Percentiles rank a stretch among this genome's conserved stretches.
Conservation (phyloP, 2,113 vertebrate species). For the Microtus ochrogaster region DNA sequence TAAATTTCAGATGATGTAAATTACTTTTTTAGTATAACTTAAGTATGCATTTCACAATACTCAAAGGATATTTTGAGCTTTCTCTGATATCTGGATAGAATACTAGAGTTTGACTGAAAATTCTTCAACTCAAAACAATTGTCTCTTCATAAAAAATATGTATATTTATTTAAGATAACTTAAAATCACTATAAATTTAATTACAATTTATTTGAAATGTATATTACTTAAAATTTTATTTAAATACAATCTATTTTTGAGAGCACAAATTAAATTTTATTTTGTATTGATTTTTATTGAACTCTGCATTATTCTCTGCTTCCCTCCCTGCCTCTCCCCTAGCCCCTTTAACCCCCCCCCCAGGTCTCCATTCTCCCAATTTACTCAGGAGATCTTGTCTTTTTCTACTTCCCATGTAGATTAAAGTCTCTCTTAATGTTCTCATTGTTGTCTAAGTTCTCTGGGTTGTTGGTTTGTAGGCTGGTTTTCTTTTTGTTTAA, state of each 20-base stretch:
- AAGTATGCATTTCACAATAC: constrained; percentile 5
- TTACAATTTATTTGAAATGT: background rate
- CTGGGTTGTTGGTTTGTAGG: no score
- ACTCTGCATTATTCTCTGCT: no score
- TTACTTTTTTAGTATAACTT: constrained; percentile 57
- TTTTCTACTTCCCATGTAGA: no score
- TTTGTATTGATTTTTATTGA: no score
- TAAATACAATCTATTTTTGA: background rate
- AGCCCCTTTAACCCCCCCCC: no score
- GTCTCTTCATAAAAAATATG: background rate
- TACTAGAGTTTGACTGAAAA: constrained; percentile 13
- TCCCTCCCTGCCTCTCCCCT: no score
- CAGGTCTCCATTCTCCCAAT: no score
- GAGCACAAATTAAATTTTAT: no score
- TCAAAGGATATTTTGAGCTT: background rate
- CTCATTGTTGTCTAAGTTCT: no score
- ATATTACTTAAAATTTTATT: background rate
- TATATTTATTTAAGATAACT: background rate
- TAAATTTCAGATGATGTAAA: constrained; percentile 46
- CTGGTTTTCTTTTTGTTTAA: no score
- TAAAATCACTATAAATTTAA: background rate
- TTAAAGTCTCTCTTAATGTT: no score
- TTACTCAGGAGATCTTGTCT: no score
- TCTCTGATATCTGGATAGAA: constrained; percentile 35
- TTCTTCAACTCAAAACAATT: constrained; percentile 14